Percentiles rank a stretch among this genome's conserved stretches.
phyloP scores from a whole-genome alignment of 2,888 invertebrate genomes.

The Apamea monoglypha region DNA sequence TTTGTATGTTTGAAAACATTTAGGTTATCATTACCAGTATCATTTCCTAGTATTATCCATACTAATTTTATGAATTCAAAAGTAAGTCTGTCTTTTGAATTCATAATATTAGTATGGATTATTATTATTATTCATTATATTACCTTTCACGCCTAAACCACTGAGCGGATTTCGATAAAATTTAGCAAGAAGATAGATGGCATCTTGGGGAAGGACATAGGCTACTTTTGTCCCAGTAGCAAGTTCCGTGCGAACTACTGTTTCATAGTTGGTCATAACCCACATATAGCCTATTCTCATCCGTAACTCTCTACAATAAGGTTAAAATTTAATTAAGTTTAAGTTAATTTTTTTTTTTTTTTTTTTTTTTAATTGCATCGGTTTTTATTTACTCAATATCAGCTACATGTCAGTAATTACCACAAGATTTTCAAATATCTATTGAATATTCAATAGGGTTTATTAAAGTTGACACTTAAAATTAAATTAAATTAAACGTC shows the following conservation, averaged over 20 bases:
- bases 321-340: too few species aligned
- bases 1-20: not conserved
- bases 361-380: too few species aligned
- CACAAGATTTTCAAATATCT: not conserved
- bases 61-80: not conserved
- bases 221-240: not conserved
- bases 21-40: not conserved
- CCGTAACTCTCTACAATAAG: not conserved
- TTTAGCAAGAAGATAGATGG: not conserved
- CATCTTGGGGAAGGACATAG: not conserved
- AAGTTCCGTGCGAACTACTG: not conserved
- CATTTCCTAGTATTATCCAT: not conserved
- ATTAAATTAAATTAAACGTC: not conserved
- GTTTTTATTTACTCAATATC: too few species aligned
- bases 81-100: too few species aligned
- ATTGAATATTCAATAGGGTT: not conserved
- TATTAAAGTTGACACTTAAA: not conserved
- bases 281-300: not conserved
- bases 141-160: not conserved
- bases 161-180: not conserved
- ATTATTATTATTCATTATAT: too few species aligned
- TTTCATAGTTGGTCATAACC: not conserved
- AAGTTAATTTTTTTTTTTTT: too few species aligned
- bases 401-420: not conserved
- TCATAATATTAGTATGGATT: too few species aligned